A percentile compares a stretch with the other conserved stretches of the same genome.
phyloP scores from a whole-genome alignment of 1,140 invertebrate species.

The Zaprionus ornatus region DNA sequence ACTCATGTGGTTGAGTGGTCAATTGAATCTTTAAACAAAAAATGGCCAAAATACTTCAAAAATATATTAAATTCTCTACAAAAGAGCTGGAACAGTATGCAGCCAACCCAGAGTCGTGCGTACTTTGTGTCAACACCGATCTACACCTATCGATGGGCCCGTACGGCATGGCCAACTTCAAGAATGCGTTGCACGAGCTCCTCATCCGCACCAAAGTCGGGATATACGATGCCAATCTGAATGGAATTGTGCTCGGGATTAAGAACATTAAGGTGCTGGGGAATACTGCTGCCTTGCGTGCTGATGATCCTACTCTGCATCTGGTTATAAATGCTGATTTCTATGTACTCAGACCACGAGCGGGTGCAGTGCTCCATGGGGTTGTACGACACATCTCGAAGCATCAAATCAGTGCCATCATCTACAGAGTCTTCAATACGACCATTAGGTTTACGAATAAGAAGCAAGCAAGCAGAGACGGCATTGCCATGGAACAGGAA shows the following conservation, averaged over 20 bases:
- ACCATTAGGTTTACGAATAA: slow-evolving; percentile 70
- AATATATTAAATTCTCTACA: slow-evolving; percentile 75
- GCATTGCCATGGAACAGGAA: slow-evolving; percentile 67
- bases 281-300: slow-evolving; percentile 79
- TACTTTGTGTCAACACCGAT: slow-evolving; percentile 83
- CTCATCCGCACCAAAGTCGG: slow-evolving; percentile 83
- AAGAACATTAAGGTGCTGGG: slow-evolving; percentile 86
- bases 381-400: slow-evolving; percentile 69
- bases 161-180: slow-evolving; percentile 85
- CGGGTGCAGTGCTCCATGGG: slow-evolving; percentile 84
- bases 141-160: slow-evolving; percentile 85
- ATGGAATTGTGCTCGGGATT: slow-evolving; percentile 86
- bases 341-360: slow-evolving; percentile 86
- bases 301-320: slow-evolving; percentile 85
- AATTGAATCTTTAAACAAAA: slow-evolving; percentile 3
- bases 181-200: slow-evolving; percentile 82
- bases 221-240: slow-evolving; percentile 83
- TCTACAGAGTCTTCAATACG: slow-evolving; percentile 81
- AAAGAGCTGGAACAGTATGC: slow-evolving; percentile 73
- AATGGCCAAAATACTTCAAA: slow-evolving; percentile 77
- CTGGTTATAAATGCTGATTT: slow-evolving; percentile 84
- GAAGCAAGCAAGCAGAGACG: slow-evolving; percentile 30
- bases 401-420: slow-evolving; percentile 71
- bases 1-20: slow-evolving; percentile 58
- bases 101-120: slow-evolving; percentile 84